A percentile compares a stretch with the other conserved stretches of the same genome.
Conservation (phyloP, 2,113 vertebrate genomes). For the Prunella fulvescens region DNA sequence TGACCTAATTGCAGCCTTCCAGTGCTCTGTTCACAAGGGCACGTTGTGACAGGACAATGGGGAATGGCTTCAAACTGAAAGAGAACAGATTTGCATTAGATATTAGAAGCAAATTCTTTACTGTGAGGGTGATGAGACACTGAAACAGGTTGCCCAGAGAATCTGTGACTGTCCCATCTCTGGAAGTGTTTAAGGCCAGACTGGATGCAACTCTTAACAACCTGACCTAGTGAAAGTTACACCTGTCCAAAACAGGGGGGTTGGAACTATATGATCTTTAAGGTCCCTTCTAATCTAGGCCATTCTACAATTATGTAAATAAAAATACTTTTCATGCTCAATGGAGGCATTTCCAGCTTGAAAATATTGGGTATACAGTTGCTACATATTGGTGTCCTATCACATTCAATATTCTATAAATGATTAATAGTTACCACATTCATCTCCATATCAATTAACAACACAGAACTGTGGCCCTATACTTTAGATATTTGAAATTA, state of each 20-base stretch:
- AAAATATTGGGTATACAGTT: neutral
- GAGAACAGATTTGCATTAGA: neutral
- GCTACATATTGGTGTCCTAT: neutral
- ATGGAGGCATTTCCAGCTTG: neutral
- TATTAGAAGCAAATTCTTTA: neutral
- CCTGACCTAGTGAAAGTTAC: neutral
- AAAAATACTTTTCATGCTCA: neutral
- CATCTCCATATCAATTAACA: conserved; percentile 49
- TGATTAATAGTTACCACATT: neutral
- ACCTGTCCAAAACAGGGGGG: neutral
- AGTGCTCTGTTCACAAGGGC: neutral
- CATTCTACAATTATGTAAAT: neutral
- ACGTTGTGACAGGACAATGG: neutral
- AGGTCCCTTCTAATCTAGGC: neutral
- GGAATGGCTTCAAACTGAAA: neutral
- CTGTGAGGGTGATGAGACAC: neutral
- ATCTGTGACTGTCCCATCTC: neutral
- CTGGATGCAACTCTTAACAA: neutral
- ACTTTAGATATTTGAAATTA: conserved; percentile 48
- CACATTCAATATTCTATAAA: conserved; percentile 17
- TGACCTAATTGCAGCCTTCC: neutral
- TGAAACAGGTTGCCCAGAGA: neutral
- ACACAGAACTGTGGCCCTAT: conserved; percentile 7
- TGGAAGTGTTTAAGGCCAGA: neutral
- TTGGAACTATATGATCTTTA: neutral